These are phyloP conservation scores for Drosophila parvula DNA, from an alignment of 1,140 invertebrate genomes.

Conservation along the genomic window DNA sequence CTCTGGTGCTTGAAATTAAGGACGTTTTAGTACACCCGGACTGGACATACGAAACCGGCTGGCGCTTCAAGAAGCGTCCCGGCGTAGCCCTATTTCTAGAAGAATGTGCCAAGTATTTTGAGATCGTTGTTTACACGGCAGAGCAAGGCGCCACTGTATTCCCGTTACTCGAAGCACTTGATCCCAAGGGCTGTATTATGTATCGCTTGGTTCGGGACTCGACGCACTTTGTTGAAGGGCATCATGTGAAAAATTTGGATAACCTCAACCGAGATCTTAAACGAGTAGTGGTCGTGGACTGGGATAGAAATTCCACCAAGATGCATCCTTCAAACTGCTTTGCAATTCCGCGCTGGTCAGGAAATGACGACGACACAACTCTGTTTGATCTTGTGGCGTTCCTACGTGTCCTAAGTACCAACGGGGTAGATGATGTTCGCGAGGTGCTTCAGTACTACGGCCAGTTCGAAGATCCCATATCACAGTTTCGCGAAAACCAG, in stretches of 20 bases:
- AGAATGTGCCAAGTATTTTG: constrained; percentile 95
- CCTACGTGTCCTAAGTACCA: constrained; percentile 93
- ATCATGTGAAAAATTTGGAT: constrained; percentile 98
- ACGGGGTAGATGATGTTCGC: constrained; percentile 96
- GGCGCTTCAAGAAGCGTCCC: constrained; percentile 98
- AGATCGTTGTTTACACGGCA: constrained; percentile 98
- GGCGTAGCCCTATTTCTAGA: constrained; percentile 97
- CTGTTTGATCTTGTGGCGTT: constrained; percentile 96
- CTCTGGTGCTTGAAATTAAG: constrained; percentile 98
- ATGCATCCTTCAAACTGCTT: constrained; percentile 96
- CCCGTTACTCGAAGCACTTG: constrained; percentile 96
- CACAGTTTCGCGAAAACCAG: constrained; percentile 95
- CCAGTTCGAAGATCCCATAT: constrained; percentile 96
- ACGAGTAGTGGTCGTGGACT: constrained; percentile 98
- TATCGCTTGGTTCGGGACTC: constrained; percentile 97
- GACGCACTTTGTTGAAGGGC: constrained; percentile 96
- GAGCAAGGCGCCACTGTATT: constrained; percentile 96
- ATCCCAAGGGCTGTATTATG: constrained; percentile 94
- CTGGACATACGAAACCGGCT: constrained; percentile 94
- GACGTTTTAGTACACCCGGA: constrained; percentile 98
- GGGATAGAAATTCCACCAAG: constrained; percentile 94
- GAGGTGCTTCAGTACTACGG: constrained; percentile 96
- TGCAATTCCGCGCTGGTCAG: constrained; percentile 94
- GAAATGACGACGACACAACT: constrained; percentile 95
- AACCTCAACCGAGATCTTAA: constrained; percentile 97